Evolutionary conservation across 1,140 invertebrate genomes (phyloP).

Genomic region (Diprion similis): DNA sequence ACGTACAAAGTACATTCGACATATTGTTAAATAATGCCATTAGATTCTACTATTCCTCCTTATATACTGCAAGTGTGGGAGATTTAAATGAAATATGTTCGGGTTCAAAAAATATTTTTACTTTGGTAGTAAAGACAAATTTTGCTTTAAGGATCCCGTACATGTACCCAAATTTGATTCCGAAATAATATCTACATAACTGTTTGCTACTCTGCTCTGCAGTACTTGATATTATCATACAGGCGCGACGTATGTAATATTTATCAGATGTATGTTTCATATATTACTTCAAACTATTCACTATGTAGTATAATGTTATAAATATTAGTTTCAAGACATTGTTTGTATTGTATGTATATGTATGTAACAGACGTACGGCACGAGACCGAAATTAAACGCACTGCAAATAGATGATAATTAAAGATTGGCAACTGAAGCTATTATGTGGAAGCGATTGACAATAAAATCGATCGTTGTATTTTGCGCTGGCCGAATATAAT

Average conservation of each 20-base stretch:
- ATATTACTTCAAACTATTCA: slow-evolving; percentile 1
- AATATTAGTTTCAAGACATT: neutral
- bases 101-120: too few species aligned
- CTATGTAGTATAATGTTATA: neutral
- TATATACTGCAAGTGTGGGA: slow-evolving; percentile 7
- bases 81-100: neutral
- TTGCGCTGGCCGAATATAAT: neutral
- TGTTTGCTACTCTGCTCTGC: neutral
- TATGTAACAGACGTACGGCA: neutral
- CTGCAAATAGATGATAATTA: too few species aligned
- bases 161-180: too few species aligned
- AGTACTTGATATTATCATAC: neutral
- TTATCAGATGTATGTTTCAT: slow-evolving; percentile 1
- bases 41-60: neutral
- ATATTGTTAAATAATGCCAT: neutral
- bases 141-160: too few species aligned
- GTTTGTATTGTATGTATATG: neutral
- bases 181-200: too few species aligned
- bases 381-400: too few species aligned
- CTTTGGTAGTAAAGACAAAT: too few species aligned
- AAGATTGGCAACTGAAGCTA: neutral
- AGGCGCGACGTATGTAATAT: neutral
- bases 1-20: neutral
- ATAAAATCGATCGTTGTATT: neutral
- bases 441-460: neutral